Evolutionary conservation across 2,888 invertebrate genomes (phyloP).

Genomic region (Drosophila recens): DNA sequence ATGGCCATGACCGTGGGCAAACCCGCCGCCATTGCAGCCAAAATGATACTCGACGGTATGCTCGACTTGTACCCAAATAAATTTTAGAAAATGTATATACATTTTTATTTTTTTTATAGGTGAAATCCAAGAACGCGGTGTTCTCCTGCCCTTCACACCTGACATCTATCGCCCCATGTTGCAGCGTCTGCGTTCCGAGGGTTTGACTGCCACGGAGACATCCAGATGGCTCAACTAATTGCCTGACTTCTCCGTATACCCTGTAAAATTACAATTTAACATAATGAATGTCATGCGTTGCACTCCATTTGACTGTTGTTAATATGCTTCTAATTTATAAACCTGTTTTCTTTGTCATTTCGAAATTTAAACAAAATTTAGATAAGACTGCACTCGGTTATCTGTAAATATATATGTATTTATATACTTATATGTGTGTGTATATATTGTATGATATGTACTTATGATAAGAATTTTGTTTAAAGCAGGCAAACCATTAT

Average conservation of each 20-base stretch:
- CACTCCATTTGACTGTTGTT: not conserved
- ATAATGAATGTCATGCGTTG: constrained; percentile 3
- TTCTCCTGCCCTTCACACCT: constrained; percentile 95
- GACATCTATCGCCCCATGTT: constrained; percentile 97
- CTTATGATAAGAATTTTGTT: constrained; percentile 21
- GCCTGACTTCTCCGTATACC: constrained; percentile 5
- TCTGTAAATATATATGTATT: constrained; percentile 30
- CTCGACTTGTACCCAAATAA: not conserved
- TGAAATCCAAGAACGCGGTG: constrained; percentile 98
- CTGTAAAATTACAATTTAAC: not conserved
- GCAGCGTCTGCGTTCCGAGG: constrained; percentile 93
- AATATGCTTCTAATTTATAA: constrained; percentile 34
- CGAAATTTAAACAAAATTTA: constrained; percentile 23
- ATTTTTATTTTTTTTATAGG: constrained; percentile 82
- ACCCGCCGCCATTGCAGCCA: constrained; percentile 97
- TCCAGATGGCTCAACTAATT: constrained; percentile 86
- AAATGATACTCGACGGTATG: constrained; percentile 96
- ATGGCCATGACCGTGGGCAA: constrained; percentile 98
- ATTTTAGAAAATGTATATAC: too few species aligned
- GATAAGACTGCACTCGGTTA: constrained; percentile 54
- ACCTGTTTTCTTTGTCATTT: constrained; percentile 15
- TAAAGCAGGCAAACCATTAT: constrained; percentile 10
- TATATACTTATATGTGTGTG: not conserved
- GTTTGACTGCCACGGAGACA: constrained; percentile 90
- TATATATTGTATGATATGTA: constrained; percentile 25